A percentile compares a stretch with the other conserved stretches of the same genome.
Conservation (phyloP, 2,888 invertebrate species). For the Perizoma flavofasciatum region DNA sequence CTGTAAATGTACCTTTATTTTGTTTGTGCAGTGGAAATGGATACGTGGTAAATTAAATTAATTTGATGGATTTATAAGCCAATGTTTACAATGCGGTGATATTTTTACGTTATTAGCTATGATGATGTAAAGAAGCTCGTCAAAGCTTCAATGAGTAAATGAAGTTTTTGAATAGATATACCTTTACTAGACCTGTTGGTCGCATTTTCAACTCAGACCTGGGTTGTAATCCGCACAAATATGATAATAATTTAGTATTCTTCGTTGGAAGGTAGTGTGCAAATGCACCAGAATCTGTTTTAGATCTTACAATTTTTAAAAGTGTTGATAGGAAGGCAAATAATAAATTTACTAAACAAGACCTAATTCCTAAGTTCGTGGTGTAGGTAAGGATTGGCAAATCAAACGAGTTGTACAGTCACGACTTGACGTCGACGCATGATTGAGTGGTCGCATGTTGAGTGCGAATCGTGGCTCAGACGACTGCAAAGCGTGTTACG, state of each 20-base stretch:
- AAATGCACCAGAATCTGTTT: conserved; percentile 6
- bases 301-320: conserved; percentile 12
- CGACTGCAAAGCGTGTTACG: conserved; percentile 29
- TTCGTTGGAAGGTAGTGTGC: not conserved
- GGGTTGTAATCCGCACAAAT: no score
- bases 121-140: no score
- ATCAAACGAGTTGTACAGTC: conserved; percentile 42
- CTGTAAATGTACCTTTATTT: conserved; percentile 73
- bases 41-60: conserved; percentile 76
- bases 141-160: no score
- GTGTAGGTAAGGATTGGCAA: conserved; percentile 30
- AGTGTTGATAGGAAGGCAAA: conserved; percentile 19
- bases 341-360: conserved; percentile 20
- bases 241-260: no score
- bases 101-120: no score
- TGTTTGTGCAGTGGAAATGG: conserved; percentile 77
- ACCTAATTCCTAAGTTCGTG: conserved; percentile 24
- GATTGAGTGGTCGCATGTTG: conserved; percentile 53
- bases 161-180: no score
- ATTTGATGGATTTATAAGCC: conserved; percentile 66
- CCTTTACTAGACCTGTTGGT: no score
- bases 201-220: no score
- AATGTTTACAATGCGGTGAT: conserved; percentile 33
- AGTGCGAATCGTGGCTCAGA: conserved; percentile 45
- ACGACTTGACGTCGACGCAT: conserved; percentile 44